phyloP scores from a whole-genome alignment of 1,140 invertebrate species.

The Neodiprion fabricii region DNA sequence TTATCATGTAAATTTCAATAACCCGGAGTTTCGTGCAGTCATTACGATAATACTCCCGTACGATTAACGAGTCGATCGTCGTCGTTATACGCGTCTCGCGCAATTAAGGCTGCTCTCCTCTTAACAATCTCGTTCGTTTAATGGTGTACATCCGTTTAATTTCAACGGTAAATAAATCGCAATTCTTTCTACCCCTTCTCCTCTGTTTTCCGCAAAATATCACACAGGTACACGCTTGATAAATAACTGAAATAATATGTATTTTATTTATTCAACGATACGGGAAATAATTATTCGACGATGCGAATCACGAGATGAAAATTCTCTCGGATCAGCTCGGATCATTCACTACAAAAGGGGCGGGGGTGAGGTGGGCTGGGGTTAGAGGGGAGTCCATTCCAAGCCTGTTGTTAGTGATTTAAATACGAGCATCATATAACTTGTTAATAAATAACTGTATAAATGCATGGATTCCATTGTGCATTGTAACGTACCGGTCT shows the following conservation, averaged over 20 bases:
- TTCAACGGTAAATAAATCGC: no score
- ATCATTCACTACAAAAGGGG: no score
- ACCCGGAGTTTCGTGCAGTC: background rate
- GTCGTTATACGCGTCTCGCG: background rate
- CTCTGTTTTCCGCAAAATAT: no score
- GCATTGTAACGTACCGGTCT: conserved; percentile 37
- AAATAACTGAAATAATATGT: no score
- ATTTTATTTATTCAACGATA: no score
- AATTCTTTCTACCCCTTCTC: no score
- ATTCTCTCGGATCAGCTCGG: no score
- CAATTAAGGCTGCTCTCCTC: background rate
- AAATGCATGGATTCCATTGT: conserved; percentile 46
- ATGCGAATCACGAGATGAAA: no score
- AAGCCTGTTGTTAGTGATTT: conserved; percentile 19
- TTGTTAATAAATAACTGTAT: conserved; percentile 49
- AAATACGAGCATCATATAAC: conserved; percentile 22
- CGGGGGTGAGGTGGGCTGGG: no score
- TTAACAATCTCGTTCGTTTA: conserved; percentile 2
- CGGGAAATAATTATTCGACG: no score
- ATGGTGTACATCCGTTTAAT: background rate
- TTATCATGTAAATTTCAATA: background rate
- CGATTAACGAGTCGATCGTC: no score
- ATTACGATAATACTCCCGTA: conserved; percentile 1
- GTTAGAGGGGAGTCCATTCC: background rate
- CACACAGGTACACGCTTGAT: no score